Percentiles rank a stretch among this genome's conserved stretches.
These are phyloP conservation scores for Conus ventricosus DNA, from an alignment of 1,140 invertebrate genomes.

Conservation along the genomic window DNA sequence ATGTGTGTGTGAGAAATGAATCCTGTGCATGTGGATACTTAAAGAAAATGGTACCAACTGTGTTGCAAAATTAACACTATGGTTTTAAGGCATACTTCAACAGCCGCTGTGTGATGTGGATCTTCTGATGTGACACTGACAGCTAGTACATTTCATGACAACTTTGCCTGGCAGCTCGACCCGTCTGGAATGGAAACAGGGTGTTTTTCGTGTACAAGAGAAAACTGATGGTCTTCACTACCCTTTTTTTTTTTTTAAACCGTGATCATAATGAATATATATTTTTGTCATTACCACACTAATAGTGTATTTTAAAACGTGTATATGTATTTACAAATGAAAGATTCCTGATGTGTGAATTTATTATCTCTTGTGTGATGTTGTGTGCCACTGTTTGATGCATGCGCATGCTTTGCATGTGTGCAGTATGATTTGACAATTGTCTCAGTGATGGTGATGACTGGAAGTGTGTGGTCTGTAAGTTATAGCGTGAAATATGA, in stretches of 20 bases:
- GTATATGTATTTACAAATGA: neutral
- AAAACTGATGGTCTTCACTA: neutral
- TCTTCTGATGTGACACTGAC: neutral
- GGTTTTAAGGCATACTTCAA: neutral
- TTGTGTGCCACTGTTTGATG: neutral
- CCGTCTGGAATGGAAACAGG: slow-evolving; percentile 1
- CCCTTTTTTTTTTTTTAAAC: neutral
- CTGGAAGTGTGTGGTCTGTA: neutral
- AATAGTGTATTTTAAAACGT: too few relatives aligned
- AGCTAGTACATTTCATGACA: neutral
- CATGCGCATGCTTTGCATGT: neutral
- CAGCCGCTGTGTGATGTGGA: neutral
- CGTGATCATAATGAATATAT: neutral
- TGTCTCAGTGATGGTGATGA: too few relatives aligned
- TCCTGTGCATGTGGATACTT: too few relatives aligned
- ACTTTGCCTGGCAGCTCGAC: neutral
- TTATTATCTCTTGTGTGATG: neutral
- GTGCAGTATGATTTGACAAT: neutral
- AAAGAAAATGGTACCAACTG: too few relatives aligned
- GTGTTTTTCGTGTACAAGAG: neutral
- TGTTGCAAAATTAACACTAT: neutral
- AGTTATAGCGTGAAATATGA: neutral
- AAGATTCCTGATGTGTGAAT: neutral
- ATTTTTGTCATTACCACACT: neutral
- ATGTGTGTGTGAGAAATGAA: too few relatives aligned